Evolutionary conservation across 2,113 vertebrate species (phyloP), one percentile per base, ranked within the genome.

Genomic region (Eleginops maclovinus): DNA sequence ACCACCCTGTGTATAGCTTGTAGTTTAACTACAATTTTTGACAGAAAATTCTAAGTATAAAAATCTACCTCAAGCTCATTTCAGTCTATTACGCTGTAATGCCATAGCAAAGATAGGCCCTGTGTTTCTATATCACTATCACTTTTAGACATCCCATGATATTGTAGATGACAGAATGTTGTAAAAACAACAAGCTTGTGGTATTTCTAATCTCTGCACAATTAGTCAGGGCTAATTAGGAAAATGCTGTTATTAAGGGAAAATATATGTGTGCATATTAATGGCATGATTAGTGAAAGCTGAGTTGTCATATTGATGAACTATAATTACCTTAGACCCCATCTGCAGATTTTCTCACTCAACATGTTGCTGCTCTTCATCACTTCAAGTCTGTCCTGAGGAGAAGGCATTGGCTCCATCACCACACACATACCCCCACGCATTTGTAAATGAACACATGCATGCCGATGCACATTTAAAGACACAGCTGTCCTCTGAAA

Each of bases 311-410:
- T 66, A 68, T 74, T 85, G 72, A 80, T 82, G 77, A 61, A 72
- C 83, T 90, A 44, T 91, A 84, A 81, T 86, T 86, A 82, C 78
- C 72, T 5, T 0, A n/a, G 28, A 55, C 59, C 73, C 82, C 87
- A 87, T 88, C 88, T 89, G 79, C 72, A 72, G 59, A 62, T 79
- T 77, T 80, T 51, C 47, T 84, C 72, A 68, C 75, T 68, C 69
- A 50, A 70, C 78, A 79, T 69, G 75, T 77, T 43, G 40, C 44
- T 26, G 63, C 73, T 73, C 31, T 72, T 59, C 64, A 74, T 79
- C 79, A 16, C 73, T 75, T 9, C 69, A 40, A 13, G 65, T 88
- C 76, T 66, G 63, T 81, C 65, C 68, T 14, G 60, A 68, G 36
- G 73, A 82, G 17, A 4, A 13, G 59, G n/a, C 3, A 9, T 54